A percentile compares a stretch with the other conserved stretches of the same genome.
phyloP scores from a whole-genome alignment of 1,140 invertebrate genomes.

The Paracyclopina nana region DNA sequence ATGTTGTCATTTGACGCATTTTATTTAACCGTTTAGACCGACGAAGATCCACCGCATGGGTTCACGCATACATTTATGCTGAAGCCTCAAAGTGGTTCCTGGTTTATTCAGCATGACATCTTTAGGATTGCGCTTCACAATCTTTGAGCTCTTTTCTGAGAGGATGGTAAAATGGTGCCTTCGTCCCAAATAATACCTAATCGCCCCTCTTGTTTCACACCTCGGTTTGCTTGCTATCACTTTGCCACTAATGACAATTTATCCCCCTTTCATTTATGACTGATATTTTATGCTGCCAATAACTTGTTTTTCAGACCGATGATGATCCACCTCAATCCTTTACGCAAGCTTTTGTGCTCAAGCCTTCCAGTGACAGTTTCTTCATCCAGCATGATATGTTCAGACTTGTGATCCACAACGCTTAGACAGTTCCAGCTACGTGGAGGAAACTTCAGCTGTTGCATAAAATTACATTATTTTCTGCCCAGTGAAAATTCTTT shows the following conservation, averaged over 20 bases:
- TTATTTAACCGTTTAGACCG: slow-evolving; percentile 40
- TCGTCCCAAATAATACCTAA: neutral
- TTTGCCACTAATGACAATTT: slow-evolving; percentile 2
- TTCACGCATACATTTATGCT: slow-evolving; percentile 78
- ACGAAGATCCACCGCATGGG: slow-evolving; percentile 71
- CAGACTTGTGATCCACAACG: slow-evolving; percentile 59
- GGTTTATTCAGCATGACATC: slow-evolving; percentile 74
- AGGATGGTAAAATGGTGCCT: neutral
- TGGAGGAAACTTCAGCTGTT: too few species aligned
- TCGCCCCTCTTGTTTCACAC: neutral
- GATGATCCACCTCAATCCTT: slow-evolving; percentile 77
- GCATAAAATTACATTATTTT: too few species aligned
- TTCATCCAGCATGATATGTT: slow-evolving; percentile 80
- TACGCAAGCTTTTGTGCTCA: slow-evolving; percentile 73
- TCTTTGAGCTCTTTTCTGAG: slow-evolving; percentile 17
- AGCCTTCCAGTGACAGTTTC: slow-evolving; percentile 60
- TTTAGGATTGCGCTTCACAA: slow-evolving; percentile 69
- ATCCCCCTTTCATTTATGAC: slow-evolving; percentile 6
- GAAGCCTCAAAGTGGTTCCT: slow-evolving; percentile 59
- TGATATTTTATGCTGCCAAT: too few species aligned
- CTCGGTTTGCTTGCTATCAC: too few species aligned
- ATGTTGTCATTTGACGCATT: neutral
- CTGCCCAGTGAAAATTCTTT: too few species aligned
- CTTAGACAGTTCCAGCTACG: neutral
- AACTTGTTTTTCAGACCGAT: slow-evolving; percentile 49